A percentile compares a stretch with the other conserved stretches of the same genome.
phyloP scores from a whole-genome alignment of 2,888 invertebrate species.

The Gerris lacustris region DNA sequence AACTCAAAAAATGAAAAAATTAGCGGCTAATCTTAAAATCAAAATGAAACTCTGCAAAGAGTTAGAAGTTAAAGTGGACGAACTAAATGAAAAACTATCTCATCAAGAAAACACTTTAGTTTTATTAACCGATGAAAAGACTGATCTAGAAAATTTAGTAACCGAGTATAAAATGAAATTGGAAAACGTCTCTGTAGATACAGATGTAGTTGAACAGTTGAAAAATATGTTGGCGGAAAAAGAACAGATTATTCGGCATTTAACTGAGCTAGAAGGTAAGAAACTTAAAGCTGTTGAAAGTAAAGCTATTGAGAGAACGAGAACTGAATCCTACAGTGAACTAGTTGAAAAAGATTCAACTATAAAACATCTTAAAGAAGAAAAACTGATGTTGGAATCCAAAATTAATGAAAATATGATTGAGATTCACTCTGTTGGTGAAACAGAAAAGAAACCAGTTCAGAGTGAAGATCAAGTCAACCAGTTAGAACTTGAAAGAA shows the following conservation, averaged over 20 bases:
- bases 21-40: conserved; percentile 59
- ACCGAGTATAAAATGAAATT: background rate
- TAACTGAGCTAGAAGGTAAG: background rate
- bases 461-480: too few species aligned
- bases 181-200: background rate
- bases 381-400: conserved; percentile 11
- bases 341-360: conserved; percentile 31
- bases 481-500: too few species aligned
- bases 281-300: background rate
- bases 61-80: conserved; percentile 40
- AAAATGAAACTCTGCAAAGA: conserved; percentile 53
- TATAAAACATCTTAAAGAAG: conserved; percentile 33
- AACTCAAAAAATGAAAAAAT: background rate
- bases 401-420: conserved; percentile 7
- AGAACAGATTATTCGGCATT: background rate
- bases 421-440: background rate
- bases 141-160: background rate
- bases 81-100: conserved; percentile 16
- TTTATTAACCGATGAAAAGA: conserved; percentile 15
- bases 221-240: background rate
- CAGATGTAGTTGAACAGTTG: conserved; percentile 7
- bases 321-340: background rate
- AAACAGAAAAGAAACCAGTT: background rate
- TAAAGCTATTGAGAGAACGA: background rate
- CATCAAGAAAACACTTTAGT: background rate